Conservation (phyloP, 2,113 vertebrate species). For the Eptesicus fuscus region DNA sequence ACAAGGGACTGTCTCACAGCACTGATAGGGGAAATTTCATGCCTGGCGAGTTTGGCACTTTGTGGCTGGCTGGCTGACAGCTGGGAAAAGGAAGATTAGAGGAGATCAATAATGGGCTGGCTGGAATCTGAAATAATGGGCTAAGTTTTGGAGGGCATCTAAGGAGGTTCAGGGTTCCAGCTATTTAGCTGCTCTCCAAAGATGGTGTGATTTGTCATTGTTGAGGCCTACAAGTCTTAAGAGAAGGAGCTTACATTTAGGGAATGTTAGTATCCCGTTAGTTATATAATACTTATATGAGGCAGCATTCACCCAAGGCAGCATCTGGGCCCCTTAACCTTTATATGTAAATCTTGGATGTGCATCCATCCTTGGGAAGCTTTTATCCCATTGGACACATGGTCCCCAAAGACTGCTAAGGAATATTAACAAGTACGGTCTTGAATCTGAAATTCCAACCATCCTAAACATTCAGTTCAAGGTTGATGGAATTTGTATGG, state of each 20-base stretch:
- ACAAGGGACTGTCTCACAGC: constrained; percentile 41
- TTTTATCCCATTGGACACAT: not conserved
- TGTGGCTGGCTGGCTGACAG: constrained; percentile 58
- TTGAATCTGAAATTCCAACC: not conserved
- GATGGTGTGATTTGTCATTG: not conserved
- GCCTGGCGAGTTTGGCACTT: constrained; percentile 35
- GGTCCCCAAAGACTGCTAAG: not conserved
- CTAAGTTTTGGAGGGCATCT: not conserved
- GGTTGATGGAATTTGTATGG: not conserved
- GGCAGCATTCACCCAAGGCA: not conserved
- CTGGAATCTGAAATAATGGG: constrained; percentile 36
- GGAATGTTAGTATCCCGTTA: not conserved
- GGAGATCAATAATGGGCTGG: constrained; percentile 29
- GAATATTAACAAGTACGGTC: not conserved
- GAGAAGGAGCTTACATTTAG: constrained; percentile 31
- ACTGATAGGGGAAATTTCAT: constrained; percentile 51
- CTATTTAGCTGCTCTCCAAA: not conserved
- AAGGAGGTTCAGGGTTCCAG: not conserved
- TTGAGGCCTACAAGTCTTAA: not conserved
- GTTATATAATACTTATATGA: not conserved
- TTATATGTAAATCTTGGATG: not conserved
- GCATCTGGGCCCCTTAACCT: not conserved
- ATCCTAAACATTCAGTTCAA: not conserved
- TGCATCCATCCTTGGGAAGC: not conserved
- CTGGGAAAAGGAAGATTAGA: constrained; percentile 25